These are phyloP conservation scores for Willisornis vidua DNA, from an alignment of 2,113 vertebrate genomes.

Conservation along the genomic window DNA sequence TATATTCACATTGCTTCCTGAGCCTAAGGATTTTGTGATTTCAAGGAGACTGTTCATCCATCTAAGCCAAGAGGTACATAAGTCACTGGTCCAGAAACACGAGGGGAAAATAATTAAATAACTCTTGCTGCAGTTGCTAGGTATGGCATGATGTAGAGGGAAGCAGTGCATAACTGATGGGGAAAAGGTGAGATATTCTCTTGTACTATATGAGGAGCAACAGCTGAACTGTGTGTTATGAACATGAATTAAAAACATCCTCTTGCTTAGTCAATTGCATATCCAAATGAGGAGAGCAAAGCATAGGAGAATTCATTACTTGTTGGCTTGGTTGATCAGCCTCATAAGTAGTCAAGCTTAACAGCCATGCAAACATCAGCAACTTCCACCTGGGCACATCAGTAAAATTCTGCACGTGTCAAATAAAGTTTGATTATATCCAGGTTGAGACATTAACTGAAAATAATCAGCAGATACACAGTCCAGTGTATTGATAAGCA, in stretches of 20 bases:
- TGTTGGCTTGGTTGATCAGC: background rate
- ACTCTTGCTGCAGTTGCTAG: background rate
- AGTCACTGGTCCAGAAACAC: background rate
- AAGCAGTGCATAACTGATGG: conserved; percentile 40
- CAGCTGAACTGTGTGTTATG: background rate
- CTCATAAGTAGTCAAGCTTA: background rate
- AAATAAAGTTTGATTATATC: background rate
- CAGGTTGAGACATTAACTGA: background rate
- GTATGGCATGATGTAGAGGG: background rate
- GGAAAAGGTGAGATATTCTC: conserved; percentile 11
- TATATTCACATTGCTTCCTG: background rate
- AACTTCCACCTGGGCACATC: background rate
- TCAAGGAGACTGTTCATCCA: background rate
- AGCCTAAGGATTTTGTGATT: background rate
- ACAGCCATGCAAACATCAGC: background rate
- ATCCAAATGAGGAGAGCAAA: conserved; percentile 29
- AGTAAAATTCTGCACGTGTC: background rate
- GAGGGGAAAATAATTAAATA: background rate
- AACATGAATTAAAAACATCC: background rate
- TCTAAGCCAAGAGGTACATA: background rate
- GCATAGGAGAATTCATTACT: conserved; percentile 24
- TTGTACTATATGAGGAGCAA: background rate
- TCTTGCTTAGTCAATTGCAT: background rate
- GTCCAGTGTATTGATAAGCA: background rate
- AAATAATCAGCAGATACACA: background rate